A percentile compares a stretch with the other conserved stretches of the same genome.
Conservation (phyloP, 2,113 vertebrate genomes). For the Urocolius indicus region DNA sequence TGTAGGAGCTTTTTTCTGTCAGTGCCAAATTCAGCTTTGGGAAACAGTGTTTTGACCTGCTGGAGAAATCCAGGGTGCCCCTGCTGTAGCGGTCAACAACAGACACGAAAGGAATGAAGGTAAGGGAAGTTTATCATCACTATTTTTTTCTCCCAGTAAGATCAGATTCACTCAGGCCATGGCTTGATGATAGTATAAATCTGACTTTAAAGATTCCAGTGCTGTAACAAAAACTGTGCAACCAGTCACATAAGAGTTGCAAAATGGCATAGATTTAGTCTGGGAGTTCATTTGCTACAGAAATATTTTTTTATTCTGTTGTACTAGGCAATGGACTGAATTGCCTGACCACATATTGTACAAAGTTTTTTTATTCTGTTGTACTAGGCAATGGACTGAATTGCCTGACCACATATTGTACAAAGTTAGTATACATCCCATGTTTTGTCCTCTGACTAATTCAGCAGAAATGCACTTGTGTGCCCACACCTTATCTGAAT, state of each 20-base stretch:
- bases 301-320: no score
- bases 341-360: neutral
- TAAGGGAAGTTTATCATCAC: neutral
- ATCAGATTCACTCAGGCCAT: neutral
- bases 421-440: neutral
- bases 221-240: neutral
- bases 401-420: neutral
- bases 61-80: neutral
- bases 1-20: neutral
- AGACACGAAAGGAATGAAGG: neutral
- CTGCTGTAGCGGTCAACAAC: neutral
- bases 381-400: neutral
- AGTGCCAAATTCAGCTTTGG: neutral
- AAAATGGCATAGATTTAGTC: neutral
- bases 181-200: neutral
- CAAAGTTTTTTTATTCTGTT: no score
- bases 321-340: neutral
- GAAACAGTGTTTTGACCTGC: neutral
- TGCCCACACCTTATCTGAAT: neutral
- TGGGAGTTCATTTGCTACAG: neutral
- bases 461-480: slow-evolving; percentile 15
- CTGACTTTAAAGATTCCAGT: neutral
- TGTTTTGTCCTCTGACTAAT: neutral
- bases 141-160: neutral
- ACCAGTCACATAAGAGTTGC: neutral